These are phyloP conservation scores for Xestia rhomboidea DNA, from an alignment of 2,888 invertebrate species.

Conservation along the genomic window DNA sequence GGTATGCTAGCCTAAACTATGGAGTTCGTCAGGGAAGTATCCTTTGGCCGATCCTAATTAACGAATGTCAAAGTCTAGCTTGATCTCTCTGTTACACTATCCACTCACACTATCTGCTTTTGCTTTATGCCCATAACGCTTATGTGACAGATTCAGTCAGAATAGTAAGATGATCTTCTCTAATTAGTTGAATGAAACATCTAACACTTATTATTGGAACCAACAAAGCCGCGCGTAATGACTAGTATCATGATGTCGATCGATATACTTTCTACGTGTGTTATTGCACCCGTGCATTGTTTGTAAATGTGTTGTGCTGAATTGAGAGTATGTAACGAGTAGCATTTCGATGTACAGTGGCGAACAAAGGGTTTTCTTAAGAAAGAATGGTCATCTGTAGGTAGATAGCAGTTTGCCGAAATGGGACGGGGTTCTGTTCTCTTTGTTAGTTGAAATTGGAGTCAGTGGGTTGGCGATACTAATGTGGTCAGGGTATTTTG, in stretches of 20 bases:
- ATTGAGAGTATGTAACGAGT: not conserved
- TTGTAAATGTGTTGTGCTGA: slow-evolving; percentile 39
- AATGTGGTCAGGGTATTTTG: not conserved
- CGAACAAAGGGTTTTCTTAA: slow-evolving; percentile 9
- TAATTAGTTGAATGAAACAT: slow-evolving; percentile 27
- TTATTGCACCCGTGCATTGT: slow-evolving; percentile 39
- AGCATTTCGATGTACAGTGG: not conserved
- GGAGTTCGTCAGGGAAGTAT: slow-evolving; percentile 3
- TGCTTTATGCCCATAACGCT: slow-evolving; percentile 1
- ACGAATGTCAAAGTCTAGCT: not conserved
- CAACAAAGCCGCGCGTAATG: slow-evolving; percentile 24
- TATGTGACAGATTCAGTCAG: slow-evolving; percentile 44
- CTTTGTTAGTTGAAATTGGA: not conserved
- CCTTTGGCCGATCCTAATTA: not conserved
- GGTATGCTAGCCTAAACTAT: not conserved
- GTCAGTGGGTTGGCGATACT: not conserved
- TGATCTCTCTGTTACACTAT: slow-evolving; percentile 25
- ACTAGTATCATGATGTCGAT: slow-evolving; percentile 28
- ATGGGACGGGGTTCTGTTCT: not conserved
- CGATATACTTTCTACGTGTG: slow-evolving; percentile 42
- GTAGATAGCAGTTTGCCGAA: not conserved
- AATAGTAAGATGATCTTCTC: slow-evolving; percentile 33
- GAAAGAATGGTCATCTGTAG: not conserved
- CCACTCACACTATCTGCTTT: slow-evolving; percentile 22
- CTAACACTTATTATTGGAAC: slow-evolving; percentile 22